Evolutionary conservation across 2,797 vertebrate genomes (phyloP), one percentile per base, ranked within the genome.

Genomic region (Microchirus variegatus): DNA sequence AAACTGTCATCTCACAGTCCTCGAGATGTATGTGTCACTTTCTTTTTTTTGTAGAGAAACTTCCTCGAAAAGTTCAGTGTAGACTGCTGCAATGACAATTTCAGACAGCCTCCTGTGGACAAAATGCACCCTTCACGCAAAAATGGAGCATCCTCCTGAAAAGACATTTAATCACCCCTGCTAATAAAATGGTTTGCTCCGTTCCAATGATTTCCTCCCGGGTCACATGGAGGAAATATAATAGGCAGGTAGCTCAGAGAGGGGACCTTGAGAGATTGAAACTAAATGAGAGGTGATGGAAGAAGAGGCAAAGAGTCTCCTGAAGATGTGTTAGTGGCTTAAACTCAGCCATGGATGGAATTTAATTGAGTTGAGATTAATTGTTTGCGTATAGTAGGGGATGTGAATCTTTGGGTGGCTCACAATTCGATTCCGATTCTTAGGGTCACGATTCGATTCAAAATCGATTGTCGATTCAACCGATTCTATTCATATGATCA

Each of bases 101-200:
- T 31, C 31, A 31, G 53, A 72, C 67, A 38, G 54, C 22, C 35
- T 63, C 62, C 57, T 36, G 56, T 7, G 2, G 69, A 70, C 47
- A 74, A 74, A 74, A 77, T 56, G 54, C 40, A 41, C 52, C 52
- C 41, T 54, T 77, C 11, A 44, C 4, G 40, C 73, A 53, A 63
- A 69, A 80, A 85, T 66, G 48, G 54, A 80, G 69, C 77, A 64
- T 80, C 78, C 72, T 11, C 53, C 73, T 47, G 59, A 77, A 83
- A 63, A 70, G 65, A 81, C 86, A 89, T 86, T 67, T 75, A 77
- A 85, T 82, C 74, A 81, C 72, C 59, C 72, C 60, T 5, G 72
- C 77, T 86, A 82, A 85, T 83, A 82, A 82, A 81, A 84, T 74
- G 82, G 75, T 77, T 77, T 52, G 67, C 73, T 77, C 71, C 56